phyloP scores from a whole-genome alignment of 2,888 invertebrate genomes.

The Aspidapion aeneum region DNA sequence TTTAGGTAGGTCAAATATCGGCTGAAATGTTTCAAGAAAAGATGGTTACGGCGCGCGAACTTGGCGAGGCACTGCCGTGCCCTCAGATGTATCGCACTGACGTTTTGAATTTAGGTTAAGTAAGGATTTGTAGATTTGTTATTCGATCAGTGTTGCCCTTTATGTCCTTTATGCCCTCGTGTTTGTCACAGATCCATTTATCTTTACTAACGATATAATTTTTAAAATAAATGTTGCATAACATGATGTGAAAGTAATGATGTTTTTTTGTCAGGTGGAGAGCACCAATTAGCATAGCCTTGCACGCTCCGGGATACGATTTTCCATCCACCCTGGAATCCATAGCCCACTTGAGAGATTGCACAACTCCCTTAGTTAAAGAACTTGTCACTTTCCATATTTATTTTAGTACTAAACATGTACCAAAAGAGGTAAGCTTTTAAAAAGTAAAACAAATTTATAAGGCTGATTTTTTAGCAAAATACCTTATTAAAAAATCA shows the following conservation, averaged over 20 bases:
- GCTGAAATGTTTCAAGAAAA: too few species aligned
- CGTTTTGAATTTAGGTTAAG: too few species aligned
- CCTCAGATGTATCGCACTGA: too few species aligned
- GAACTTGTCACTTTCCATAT: constrained; percentile 85
- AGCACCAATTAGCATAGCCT: constrained; percentile 82
- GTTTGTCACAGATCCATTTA: neutral
- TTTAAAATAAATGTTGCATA: neutral
- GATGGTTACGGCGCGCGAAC: too few species aligned
- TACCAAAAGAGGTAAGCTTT: constrained; percentile 64
- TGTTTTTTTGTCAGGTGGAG: constrained; percentile 55
- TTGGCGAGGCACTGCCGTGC: too few species aligned
- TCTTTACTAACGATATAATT: neutral
- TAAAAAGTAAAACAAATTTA: too few species aligned
- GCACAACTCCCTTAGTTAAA: constrained; percentile 67
- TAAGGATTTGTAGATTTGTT: too few species aligned
- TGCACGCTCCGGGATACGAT: constrained; percentile 85
- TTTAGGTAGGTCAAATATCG: too few species aligned
- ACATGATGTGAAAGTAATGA: neutral
- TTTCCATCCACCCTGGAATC: constrained; percentile 73
- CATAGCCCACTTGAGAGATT: constrained; percentile 77
- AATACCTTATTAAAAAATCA: too few species aligned
- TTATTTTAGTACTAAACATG: constrained; percentile 83
- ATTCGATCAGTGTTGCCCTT: too few species aligned
- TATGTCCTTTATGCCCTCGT: neutral
- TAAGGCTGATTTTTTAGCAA: too few species aligned